phyloP scores from a whole-genome alignment of 1,140 invertebrate species.

The Neoseiulus cucumeris region DNA sequence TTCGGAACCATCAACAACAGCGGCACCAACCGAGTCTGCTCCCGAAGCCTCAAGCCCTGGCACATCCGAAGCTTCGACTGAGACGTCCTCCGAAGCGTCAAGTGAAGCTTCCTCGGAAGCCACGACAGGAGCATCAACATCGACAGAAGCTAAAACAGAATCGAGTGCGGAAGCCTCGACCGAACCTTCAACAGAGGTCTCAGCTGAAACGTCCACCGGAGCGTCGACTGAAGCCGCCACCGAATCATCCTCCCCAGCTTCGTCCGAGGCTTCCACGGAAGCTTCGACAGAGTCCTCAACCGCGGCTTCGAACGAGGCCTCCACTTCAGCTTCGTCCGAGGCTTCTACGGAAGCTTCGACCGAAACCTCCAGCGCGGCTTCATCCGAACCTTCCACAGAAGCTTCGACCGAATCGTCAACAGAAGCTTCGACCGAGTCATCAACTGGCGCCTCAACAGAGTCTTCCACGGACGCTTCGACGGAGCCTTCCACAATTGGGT shows the following conservation, averaged over 20 bases:
- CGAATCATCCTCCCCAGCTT: slow-evolving; percentile 11
- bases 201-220: neutral
- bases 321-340: neutral
- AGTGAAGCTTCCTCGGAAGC: neutral
- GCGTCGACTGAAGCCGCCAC: neutral
- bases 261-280: neutral
- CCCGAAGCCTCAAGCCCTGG: neutral
- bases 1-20: neutral
- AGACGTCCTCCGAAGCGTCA: slow-evolving; percentile 13
- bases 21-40: slow-evolving; percentile 1
- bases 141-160: neutral
- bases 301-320: slow-evolving; percentile 12
- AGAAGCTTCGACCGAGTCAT: neutral
- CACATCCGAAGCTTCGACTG: slow-evolving; percentile 12
- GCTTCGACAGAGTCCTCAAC: slow-evolving; percentile 13
- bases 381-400: neutral
- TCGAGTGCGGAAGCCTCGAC: neutral
- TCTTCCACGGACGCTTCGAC: neutral
- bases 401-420: neutral
- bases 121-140: slow-evolving; percentile 10
- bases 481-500: too few relatives aligned
- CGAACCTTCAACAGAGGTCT: slow-evolving; percentile 11
- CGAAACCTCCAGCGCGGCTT: neutral
- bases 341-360: neutral
- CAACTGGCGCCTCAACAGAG: neutral